A percentile compares a stretch with the other conserved stretches of the same genome.
phyloP scores from a whole-genome alignment of 1,140 invertebrate genomes.

The Hylyphantes graminicola region DNA sequence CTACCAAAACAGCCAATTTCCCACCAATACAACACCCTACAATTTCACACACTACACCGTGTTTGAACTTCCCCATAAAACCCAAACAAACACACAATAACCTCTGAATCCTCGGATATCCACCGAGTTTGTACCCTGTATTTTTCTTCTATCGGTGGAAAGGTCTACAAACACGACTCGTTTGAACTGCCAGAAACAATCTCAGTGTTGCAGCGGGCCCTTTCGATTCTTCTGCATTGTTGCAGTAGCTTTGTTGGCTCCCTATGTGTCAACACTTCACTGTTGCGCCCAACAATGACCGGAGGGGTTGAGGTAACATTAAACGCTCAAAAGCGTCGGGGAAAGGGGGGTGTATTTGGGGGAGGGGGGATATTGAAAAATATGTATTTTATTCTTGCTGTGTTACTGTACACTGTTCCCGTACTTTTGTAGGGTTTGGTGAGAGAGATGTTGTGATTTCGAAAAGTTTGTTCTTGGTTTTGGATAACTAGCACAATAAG shows the following conservation, averaged over 20 bases:
- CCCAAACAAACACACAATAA: conserved; percentile 14
- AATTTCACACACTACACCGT: background rate
- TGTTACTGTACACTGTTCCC: background rate
- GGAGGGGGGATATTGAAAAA: conserved; percentile 1
- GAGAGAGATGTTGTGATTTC: too few species aligned
- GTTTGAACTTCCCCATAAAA: conserved; percentile 18
- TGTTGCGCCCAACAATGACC: conserved; percentile 18
- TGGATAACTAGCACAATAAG: too few species aligned
- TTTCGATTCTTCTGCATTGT: background rate
- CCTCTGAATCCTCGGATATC: conserved; percentile 8
- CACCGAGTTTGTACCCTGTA: background rate
- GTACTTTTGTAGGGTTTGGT: too few species aligned
- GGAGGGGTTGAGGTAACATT: conserved; percentile 43
- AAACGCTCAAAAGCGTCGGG: conserved; percentile 33
- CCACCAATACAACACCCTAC: background rate
- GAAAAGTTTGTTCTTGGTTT: too few species aligned
- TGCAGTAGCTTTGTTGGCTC: background rate
- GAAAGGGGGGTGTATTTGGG: background rate
- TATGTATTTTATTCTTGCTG: background rate
- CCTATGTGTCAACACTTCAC: conserved; percentile 54
- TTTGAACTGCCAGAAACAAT: conserved; percentile 31
- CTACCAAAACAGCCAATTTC: background rate
- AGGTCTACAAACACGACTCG: conserved; percentile 41
- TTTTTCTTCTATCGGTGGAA: conserved; percentile 19
- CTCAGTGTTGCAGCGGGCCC: background rate